Evolutionary conservation across 2,113 vertebrate species (phyloP).

Genomic region (Notiomystis cincta): DNA sequence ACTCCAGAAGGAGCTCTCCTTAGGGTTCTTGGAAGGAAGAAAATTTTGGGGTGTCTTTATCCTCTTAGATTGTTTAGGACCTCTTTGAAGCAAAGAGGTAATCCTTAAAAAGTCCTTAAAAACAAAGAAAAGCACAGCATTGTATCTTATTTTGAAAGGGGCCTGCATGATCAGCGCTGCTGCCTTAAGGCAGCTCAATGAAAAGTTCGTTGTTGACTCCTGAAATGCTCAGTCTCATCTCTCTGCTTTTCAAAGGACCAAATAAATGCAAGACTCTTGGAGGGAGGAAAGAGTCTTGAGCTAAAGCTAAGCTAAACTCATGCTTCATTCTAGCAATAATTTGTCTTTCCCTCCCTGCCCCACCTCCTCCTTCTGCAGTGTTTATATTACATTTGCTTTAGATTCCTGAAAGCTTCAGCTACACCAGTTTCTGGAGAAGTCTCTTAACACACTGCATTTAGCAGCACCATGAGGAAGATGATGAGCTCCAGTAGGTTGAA

Average conservation of each 20-base stretch:
- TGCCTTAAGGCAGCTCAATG: neutral
- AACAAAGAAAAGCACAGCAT: neutral
- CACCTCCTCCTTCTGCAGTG: neutral
- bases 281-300: neutral
- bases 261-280: neutral
- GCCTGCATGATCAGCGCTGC: neutral
- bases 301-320: neutral
- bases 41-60: neutral
- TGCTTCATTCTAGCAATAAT: neutral
- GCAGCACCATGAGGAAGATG: neutral
- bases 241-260: neutral
- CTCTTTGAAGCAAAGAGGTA: neutral
- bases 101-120: neutral
- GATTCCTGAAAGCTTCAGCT: neutral
- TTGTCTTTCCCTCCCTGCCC: neutral
- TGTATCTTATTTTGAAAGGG: neutral
- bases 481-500: neutral
- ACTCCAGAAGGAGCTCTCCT: neutral
- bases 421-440: neutral
- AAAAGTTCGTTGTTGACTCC: neutral
- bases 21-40: neutral
- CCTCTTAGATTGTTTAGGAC: neutral
- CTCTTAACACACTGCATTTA: neutral
- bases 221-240: neutral
- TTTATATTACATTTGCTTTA: neutral